Conservation (phyloP, 1,140 invertebrate genomes). For the Drosophila parabipectinata region DNA sequence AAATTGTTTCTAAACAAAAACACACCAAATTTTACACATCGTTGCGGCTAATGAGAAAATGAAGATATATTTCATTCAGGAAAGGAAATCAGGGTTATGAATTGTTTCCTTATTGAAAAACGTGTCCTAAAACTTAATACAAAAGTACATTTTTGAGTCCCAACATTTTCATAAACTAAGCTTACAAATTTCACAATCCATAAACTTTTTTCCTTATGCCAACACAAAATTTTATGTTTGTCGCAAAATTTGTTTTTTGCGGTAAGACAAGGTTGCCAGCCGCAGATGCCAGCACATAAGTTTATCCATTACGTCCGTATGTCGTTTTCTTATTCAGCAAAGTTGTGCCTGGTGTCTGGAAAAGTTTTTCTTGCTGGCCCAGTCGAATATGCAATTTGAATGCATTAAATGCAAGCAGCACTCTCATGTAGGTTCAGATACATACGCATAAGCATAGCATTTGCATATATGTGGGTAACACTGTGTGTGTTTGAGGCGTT, state of each 20-base stretch:
- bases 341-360: conserved; percentile 23
- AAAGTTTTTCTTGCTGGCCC: conserved; percentile 40
- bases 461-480: conserved; percentile 23
- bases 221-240: conserved; percentile 22
- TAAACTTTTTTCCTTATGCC: conserved; percentile 9
- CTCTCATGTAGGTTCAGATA: conserved; percentile 28
- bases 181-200: conserved; percentile 21
- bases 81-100: no score
- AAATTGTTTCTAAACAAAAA: conserved; percentile 44
- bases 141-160: background rate
- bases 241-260: conserved; percentile 29
- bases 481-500: conserved; percentile 44
- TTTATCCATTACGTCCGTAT: background rate
- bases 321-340: conserved; percentile 33
- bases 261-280: conserved; percentile 32
- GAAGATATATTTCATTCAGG: conserved; percentile 12
- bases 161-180: background rate
- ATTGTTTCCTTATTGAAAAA: background rate
- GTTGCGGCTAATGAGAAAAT: conserved; percentile 48
- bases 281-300: conserved; percentile 27
- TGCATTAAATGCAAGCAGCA: conserved; percentile 54
- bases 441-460: conserved; percentile 18
- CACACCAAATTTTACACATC: conserved; percentile 77
- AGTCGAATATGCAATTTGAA: conserved; percentile 68
- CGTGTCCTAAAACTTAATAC: background rate